Evolutionary conservation across 2,797 vertebrate genomes (phyloP), one percentile per base, ranked within the genome.

Genomic region (Triplophysa yarkandensis): DNA sequence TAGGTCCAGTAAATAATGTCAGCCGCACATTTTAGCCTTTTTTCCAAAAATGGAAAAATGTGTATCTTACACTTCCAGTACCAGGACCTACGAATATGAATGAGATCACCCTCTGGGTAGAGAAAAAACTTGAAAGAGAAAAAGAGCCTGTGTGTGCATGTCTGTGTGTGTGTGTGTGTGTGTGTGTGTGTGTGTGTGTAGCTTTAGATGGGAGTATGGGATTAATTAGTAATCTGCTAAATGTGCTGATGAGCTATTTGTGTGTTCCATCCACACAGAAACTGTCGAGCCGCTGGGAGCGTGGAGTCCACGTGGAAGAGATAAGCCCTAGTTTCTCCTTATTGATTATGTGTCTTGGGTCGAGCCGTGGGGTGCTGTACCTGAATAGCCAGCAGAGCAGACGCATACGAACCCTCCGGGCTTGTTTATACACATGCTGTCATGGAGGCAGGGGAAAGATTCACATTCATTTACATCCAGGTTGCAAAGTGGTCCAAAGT

Each of bases 391-490:
- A 71, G 87, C 87, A 19, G 34, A 78, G 87, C 94, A 96, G 82
- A 87, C 78, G 81, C 94, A 95, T 57, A 4, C 41, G 74, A 94
- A 93, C 74, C 90, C 90, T 71, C 88, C 90, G 17, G 89, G 91
- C 8, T 82, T 89, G 83, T 92, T 95, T 88, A 92, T 85, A 85
- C 92, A 95, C 84, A 88, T 90, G 81, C 92, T 92, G 83, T 90
- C 88, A 17, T 94, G 87, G 69, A 91, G 88, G 86, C 94, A 96
- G 88, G 92, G 90, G 81, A 87, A 90, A 67, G 82, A 86, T 88
- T 95, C 92, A 79, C 93, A 95, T 81, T 95, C 90, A 44, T 94
- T 93, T 84, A 93, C 83, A 62, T 93, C 91, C 87, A 95, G 82
- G 87, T 95, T 90, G 87, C 93, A 96, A 54, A 91, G 72, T 8